Percentiles rank a stretch among this genome's conserved stretches.
phyloP scores from a whole-genome alignment of 1,140 invertebrate genomes.

The Scylla paramamosain region DNA sequence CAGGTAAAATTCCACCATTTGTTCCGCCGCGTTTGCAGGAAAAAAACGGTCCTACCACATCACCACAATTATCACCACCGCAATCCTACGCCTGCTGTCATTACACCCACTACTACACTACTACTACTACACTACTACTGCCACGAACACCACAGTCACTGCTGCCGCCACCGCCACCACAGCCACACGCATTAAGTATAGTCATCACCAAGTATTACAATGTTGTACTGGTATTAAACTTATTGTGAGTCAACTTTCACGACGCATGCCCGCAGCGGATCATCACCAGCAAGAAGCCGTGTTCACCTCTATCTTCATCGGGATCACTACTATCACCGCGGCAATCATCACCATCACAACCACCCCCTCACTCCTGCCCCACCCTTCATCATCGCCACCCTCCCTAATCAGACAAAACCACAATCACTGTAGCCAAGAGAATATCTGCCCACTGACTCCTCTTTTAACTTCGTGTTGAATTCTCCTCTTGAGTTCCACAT shows the following conservation, averaged over 20 bases:
- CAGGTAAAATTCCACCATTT: not conserved
- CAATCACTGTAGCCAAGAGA: not conserved
- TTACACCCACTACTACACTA: not conserved
- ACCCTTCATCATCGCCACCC: constrained; percentile 4
- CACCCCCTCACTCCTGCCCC: not conserved
- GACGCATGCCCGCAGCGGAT: not conserved
- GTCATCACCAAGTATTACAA: too few relatives aligned
- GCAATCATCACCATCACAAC: not conserved
- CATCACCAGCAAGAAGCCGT: not conserved
- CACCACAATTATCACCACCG: not conserved
- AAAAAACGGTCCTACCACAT: not conserved
- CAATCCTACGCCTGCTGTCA: not conserved
- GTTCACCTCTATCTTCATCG: not conserved
- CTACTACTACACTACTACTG: too few relatives aligned
- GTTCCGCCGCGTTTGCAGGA: not conserved
- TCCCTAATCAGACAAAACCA: not conserved
- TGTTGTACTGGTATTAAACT: too few relatives aligned
- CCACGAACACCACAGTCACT: too few relatives aligned
- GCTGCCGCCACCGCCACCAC: not conserved
- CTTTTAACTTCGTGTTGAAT: constrained; percentile 2
- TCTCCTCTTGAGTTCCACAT: not conserved
- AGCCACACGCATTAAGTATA: not conserved
- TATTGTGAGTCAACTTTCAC: not conserved
- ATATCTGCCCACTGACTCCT: not conserved
- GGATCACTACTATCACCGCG: not conserved